phyloP scores from a whole-genome alignment of 2,797 vertebrate species.

The Poeciliopsis presidionis region DNA sequence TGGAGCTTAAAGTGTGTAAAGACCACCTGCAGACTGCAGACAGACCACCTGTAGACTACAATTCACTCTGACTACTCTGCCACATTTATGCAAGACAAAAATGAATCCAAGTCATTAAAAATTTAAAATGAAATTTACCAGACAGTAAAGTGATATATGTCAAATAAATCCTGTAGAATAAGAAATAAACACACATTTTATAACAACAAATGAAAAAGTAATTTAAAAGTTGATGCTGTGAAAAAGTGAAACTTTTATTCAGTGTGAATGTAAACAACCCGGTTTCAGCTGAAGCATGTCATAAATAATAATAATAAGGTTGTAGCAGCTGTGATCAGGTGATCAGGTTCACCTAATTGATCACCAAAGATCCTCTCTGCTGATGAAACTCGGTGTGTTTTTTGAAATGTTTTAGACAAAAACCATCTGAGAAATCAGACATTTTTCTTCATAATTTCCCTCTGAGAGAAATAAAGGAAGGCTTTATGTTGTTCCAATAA shows the following conservation, averaged over 20 bases:
- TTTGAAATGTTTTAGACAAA: not conserved
- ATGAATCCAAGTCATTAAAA: not conserved
- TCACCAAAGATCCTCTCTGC: slow-evolving; percentile 1
- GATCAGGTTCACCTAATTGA: not conserved
- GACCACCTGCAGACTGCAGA: not conserved
- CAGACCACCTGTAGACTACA: not conserved
- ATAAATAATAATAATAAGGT: not conserved
- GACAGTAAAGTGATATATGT: not conserved
- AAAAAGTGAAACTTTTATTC: not conserved
- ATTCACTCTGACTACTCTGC: not conserved
- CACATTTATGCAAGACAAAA: not conserved
- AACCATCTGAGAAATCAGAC: not conserved
- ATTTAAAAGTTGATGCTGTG: not conserved
- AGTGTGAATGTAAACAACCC: not conserved
- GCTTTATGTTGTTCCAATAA: not conserved
- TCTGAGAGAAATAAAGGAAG: not conserved
- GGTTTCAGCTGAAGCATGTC: not conserved
- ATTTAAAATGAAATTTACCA: not conserved
- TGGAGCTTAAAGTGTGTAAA: not conserved
- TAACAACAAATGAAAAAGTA: not conserved
- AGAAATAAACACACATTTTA: not conserved
- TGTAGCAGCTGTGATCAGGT: not conserved
- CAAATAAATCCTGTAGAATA: not conserved
- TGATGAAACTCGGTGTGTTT: not conserved
- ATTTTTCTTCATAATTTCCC: not conserved